A percentile compares a stretch with the other conserved stretches of the same genome.
phyloP scores from a whole-genome alignment of 2,888 invertebrate genomes.

The Harpagoxenus sublaevis region DNA sequence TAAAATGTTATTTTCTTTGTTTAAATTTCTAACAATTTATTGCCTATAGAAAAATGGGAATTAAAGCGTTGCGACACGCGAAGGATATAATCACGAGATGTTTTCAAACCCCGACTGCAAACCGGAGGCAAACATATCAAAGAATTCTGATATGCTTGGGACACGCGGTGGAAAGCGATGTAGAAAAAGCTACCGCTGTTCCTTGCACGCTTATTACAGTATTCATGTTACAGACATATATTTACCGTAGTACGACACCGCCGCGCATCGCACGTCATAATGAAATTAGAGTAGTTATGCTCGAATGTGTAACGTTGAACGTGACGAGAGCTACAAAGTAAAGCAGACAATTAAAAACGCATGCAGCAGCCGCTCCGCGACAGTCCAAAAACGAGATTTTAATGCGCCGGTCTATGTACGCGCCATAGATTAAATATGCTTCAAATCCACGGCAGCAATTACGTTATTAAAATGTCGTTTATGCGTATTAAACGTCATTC shows the following conservation, averaged over 20 bases:
- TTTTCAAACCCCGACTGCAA: neutral
- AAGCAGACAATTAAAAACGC: conserved; percentile 45
- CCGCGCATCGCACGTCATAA: conserved; percentile 4
- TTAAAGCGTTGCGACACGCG: neutral
- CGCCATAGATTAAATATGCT: conserved; percentile 23
- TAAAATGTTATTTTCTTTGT: neutral
- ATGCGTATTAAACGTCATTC: neutral
- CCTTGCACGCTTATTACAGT: neutral
- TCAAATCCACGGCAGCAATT: conserved; percentile 25
- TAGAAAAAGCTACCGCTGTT: conserved; percentile 10
- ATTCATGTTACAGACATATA: conserved; percentile 9
- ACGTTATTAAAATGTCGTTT: conserved; percentile 31
- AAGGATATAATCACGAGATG: neutral
- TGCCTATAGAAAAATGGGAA: too few relatives aligned
- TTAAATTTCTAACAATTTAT: neutral
- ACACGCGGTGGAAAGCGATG: neutral
- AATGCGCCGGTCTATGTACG: conserved; percentile 2
- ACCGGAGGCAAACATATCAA: conserved; percentile 3
- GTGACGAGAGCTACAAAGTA: conserved; percentile 20
- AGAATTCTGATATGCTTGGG: neutral
- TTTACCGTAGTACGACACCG: conserved; percentile 20
- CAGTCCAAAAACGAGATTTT: conserved; percentile 30
- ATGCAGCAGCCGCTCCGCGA: neutral
- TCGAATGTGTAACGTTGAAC: conserved; percentile 28
- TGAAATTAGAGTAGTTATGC: conserved; percentile 44